These are phyloP conservation scores for Amphiura filiformis DNA, from an alignment of 35 echinoderm and acorn worm species.

Conservation along the genomic window DNA sequence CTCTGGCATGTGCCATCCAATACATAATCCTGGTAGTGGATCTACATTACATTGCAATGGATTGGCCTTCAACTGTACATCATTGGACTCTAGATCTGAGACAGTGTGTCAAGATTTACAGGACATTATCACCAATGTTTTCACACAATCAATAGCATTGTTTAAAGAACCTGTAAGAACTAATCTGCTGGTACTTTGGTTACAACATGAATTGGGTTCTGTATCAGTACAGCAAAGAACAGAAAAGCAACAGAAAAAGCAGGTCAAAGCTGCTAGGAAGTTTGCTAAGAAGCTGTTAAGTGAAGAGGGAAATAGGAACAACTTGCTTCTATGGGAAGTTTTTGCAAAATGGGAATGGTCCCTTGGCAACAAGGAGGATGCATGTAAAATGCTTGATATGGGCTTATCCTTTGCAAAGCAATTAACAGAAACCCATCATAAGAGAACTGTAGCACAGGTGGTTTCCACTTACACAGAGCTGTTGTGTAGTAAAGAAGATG, in stretches of 20 bases:
- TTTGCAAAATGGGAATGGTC: conserved; percentile 79
- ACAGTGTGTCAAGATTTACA: not conserved
- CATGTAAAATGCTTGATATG: conserved; percentile 66
- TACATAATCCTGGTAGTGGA: not conserved
- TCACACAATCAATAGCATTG: conserved; percentile 11
- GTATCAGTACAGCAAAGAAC: not conserved
- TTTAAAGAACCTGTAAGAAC: conserved; percentile 3
- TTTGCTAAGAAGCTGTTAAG: conserved; percentile 70
- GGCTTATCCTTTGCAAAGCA: conserved; percentile 65
- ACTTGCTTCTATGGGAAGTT: conserved; percentile 70
- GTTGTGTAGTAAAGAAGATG: not conserved
- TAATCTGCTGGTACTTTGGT: conserved; percentile 23
- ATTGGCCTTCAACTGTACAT: not conserved
- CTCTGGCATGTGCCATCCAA: not conserved
- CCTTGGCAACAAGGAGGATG: conserved; percentile 61
- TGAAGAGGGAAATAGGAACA: conserved; percentile 72
- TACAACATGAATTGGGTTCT: conserved; percentile 11
- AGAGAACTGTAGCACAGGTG: conserved; percentile 28
- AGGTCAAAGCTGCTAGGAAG: conserved; percentile 65
- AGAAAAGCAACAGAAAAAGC: conserved; percentile 51
- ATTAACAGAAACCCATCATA: conserved; percentile 12
- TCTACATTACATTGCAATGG: not conserved
- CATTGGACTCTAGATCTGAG: not conserved
- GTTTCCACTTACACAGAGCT: conserved; percentile 28
- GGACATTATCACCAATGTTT: conserved; percentile 36